phyloP scores from a whole-genome alignment of 2,797 vertebrate genomes.

The Acanthiza pusilla region DNA sequence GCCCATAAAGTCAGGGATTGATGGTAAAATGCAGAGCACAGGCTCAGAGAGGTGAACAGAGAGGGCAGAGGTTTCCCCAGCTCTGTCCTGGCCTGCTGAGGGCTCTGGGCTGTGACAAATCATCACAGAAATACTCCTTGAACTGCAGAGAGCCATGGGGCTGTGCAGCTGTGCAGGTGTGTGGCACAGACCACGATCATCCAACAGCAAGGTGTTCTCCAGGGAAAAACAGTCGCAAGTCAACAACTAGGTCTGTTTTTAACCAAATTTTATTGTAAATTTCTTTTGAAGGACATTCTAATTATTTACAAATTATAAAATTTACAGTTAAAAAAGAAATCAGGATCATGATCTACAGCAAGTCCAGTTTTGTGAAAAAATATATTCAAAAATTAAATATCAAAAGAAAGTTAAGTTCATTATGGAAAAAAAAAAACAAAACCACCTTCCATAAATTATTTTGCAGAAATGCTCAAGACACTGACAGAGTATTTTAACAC shows the following conservation, averaged over 20 bases:
- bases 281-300: background rate
- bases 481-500: background rate
- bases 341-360: slow-evolving; percentile 1
- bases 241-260: background rate
- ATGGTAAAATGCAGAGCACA: background rate
- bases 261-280: slow-evolving; percentile 40
- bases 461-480: slow-evolving; percentile 47
- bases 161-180: background rate
- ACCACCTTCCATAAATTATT: slow-evolving; percentile 44
- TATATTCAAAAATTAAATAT: slow-evolving; percentile 67
- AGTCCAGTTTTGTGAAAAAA: slow-evolving; percentile 61
- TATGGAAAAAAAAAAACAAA: background rate
- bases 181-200: background rate
- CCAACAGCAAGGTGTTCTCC: background rate
- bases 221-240: background rate
- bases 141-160: no score
- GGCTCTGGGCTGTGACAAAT: background rate
- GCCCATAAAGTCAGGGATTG: background rate
- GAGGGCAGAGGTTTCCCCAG: background rate
- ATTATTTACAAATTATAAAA: slow-evolving; percentile 48
- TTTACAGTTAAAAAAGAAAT: slow-evolving; percentile 55
- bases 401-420: slow-evolving; percentile 59
- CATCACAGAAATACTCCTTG: background rate
- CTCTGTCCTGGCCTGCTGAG: background rate
- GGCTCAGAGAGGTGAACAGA: background rate